Base-by-base conservation (phyloP, 2,888 invertebrate genomes). In the Tachina fera region DNA sequence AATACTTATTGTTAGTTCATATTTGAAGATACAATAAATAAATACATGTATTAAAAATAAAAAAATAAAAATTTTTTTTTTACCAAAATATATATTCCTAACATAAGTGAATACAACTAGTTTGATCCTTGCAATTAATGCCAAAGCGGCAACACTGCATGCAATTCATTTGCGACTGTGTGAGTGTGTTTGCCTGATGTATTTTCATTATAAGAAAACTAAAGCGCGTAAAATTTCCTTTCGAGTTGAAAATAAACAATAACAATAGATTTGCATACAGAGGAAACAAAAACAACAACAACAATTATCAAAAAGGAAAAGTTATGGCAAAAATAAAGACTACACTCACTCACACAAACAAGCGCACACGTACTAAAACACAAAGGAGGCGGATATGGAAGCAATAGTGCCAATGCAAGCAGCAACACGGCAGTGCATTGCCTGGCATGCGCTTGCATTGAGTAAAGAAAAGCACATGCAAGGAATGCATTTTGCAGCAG, bases 211-310 rank as follows among this genome's bases (percentile, higher is more conserved):
- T 43, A 78, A 74, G 75, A 79, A 79, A 78, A 71, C 63, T 74
- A 67, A 51, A 71, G 72, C 78, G 74, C 78, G 68, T 75, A 47
- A 75, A 84, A 84, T 75, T 79, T 79, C 53, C 75, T 75, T 79
- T 70, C 43, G 70, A 75, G 51, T 79, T 43, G 49, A 84, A 84
- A 78, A 79, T 58, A 75, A 79, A 78, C 47, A 83, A 79, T 31
- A 65, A 71, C n/a, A 75, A 71, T 22, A 78, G 67, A 45, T 41
- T 49, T 3, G 5, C 13, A 56, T 39, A 39, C n/a, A 14, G 41
- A 70, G 45, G 19, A 63, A 53, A 53, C 22, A 47, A 31, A 31
- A 31, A 49, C 49, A 71, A 77, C 31, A 63, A 63, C 45, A 58
- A 45, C 41, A 71, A 67, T 56, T 47, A 19, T n/a, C 9, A n/a